Evolutionary conservation across 2,113 vertebrate genomes (phyloP), one percentile per base, ranked within the genome.

Genomic region (Scatophagus argus): DNA sequence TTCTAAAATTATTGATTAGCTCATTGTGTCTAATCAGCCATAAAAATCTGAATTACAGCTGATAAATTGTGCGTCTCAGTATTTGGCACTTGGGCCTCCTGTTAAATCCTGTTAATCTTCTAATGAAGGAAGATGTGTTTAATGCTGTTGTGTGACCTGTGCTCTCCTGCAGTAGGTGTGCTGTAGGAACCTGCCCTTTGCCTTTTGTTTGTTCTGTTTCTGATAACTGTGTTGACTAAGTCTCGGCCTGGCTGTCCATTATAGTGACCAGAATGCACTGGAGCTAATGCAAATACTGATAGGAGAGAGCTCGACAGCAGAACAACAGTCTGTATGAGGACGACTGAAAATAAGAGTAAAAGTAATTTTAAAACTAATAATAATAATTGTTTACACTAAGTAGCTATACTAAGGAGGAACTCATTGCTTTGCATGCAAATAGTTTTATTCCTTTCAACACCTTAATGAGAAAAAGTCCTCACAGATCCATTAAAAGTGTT

Each of bases 161-260:
- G 4, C 66, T 36, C 55, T 74, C 16, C 11, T 32, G 0, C 52
- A 34, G 72, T 55, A 16, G 62, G 47, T 47, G 67, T 66, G 47
- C 36, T 51, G 9, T 1, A 49, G 84, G 81, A 82, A 65, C 75
- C 83, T 68, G 54, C 77, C 80, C 41, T 74, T 61, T 67, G 73
- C 68, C 23, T 68, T 10, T 39, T 92, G 71, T 91, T 91, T 90
- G 87, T 75, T 91, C 79, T 78, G 44, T 69, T 82, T 73, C 61
- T 89, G 90, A 92, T 91, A 91, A 83, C 51, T 5, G 12, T 89
- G 58, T 88, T 89, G 83, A 85, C 82, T 5, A 14, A 82, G 74
- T 69, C 68, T 62, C 36, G 3, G 77, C 58, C 67, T 11, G 34
- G 31, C 34, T 17, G 52, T 51, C 47, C 63, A 51, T 63, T 73